Percentiles rank a stretch among this genome's conserved stretches.
These are phyloP conservation scores for Potorous gilbertii DNA, from an alignment of 2,797 vertebrate genomes.

Conservation along the genomic window DNA sequence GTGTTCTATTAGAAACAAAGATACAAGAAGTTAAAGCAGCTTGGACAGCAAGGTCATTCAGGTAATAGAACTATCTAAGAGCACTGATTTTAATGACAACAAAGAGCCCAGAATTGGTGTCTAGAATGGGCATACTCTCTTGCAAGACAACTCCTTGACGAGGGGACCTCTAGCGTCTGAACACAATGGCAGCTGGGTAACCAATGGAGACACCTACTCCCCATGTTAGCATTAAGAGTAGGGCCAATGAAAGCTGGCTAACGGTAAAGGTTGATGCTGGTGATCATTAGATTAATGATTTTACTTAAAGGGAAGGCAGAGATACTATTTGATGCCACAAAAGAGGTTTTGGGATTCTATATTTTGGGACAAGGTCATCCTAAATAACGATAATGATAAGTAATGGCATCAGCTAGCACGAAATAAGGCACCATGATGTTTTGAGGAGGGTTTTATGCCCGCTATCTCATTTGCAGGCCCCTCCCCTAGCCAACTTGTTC, in stretches of 20 bases:
- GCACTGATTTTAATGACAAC: background rate
- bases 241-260: background rate
- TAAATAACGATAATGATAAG: background rate
- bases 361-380: background rate
- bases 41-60: too few relatives aligned
- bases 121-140: background rate
- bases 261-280: background rate
- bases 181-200: background rate
- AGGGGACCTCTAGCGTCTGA: background rate
- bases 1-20: too few relatives aligned
- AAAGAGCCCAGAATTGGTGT: background rate
- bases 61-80: background rate
- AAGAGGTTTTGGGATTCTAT: background rate
- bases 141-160: background rate
- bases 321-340: background rate
- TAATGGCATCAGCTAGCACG: background rate
- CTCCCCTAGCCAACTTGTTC: background rate
- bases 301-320: background rate
- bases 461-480: background rate
- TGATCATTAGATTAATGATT: background rate
- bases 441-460: background rate
- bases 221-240: background rate
- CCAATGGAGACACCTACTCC: background rate
- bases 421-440: background rate
- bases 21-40: too few relatives aligned